Base-by-base conservation (phyloP, 2,888 invertebrate genomes). In the Eristalinus aeneus region DNA sequence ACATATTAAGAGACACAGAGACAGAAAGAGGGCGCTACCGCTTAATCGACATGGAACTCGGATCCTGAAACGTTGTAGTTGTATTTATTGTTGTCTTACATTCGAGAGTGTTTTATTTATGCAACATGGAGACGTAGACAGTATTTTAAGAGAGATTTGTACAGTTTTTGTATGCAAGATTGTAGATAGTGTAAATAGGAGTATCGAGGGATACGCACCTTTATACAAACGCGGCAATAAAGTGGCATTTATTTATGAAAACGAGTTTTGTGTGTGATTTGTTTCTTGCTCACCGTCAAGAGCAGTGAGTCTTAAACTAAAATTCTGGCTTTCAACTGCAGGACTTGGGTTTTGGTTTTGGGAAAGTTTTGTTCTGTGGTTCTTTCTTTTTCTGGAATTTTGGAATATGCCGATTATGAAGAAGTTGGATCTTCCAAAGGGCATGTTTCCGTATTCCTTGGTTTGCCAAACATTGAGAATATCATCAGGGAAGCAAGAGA, bases 161-260 rank as follows among this genome's bases (percentile, higher is more conserved):
- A 64, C 46, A 53, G n/a, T 64, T 53, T 63, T 63, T 63, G 32
- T 63, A 63, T 63, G 16, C n/a, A 8, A 63, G 34, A 63, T 12
- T 63, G 32, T 34, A 36, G 16, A 31, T 63, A 63, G 27, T 78
- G 64, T 78, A 63, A 46, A 71, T 58, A 16, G 60, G 39, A 36
- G 6, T 64, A 39, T 74, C 36, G 36, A 20, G 20, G 16, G 46
- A 22, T 20, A 32, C n/a, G 12, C 36, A 31, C 20, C 6, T 61
- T 46, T 64, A 34, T 8, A 56, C 12, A 27, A 58, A n/a, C 56
- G 71, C 58, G 71, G 71, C 56, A 78, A 71, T 78, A 71, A 71
- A 78, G 64, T 71, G 61, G 63, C 63, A 69, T 69, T 69, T 76
- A 68, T 76, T 76, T 68, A 68, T 76, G 27, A 61, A 74, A 2